phyloP scores from a whole-genome alignment of 2,888 invertebrate species.

The Leucozona laternaria region DNA sequence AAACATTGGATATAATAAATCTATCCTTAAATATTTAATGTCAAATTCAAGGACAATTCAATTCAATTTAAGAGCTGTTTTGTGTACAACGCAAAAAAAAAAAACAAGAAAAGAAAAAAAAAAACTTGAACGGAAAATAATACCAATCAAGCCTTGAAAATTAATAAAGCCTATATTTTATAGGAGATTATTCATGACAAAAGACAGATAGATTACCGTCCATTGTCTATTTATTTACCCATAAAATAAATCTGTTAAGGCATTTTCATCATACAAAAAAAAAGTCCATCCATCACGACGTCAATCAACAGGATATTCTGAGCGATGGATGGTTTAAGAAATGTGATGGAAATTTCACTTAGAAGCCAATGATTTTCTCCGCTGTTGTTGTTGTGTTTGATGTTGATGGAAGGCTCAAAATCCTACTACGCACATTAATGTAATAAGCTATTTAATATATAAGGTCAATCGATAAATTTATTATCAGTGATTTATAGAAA shows the following conservation, averaged over 20 bases:
- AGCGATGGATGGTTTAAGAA: constrained; percentile 40
- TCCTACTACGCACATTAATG: constrained; percentile 29
- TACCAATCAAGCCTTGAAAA: constrained; percentile 35
- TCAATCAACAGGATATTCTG: constrained; percentile 53
- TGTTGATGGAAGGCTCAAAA: constrained; percentile 16
- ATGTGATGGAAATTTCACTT: constrained; percentile 60
- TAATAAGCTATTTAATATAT: constrained; percentile 52
- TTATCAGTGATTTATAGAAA: constrained; percentile 41
- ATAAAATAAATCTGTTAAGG: constrained; percentile 48
- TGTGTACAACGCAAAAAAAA: no score
- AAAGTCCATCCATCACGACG: constrained; percentile 51
- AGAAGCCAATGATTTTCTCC: constrained; percentile 38
- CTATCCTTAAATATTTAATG: background rate
- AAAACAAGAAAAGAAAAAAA: background rate
- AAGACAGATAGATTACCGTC: constrained; percentile 65
- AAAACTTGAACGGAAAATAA: background rate
- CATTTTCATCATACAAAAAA: constrained; percentile 4
- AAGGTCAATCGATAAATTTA: constrained; percentile 40
- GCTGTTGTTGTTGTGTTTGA: background rate
- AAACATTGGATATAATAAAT: background rate
- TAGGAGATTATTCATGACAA: constrained; percentile 41
- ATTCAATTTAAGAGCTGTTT: background rate
- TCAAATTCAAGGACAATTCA: background rate
- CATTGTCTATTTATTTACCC: constrained; percentile 53
- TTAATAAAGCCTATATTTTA: constrained; percentile 50